Percentiles rank a stretch among this genome's conserved stretches.
Evolutionary conservation across 1,140 invertebrate genomes (phyloP).

Genomic region (Ladona fulva): DNA sequence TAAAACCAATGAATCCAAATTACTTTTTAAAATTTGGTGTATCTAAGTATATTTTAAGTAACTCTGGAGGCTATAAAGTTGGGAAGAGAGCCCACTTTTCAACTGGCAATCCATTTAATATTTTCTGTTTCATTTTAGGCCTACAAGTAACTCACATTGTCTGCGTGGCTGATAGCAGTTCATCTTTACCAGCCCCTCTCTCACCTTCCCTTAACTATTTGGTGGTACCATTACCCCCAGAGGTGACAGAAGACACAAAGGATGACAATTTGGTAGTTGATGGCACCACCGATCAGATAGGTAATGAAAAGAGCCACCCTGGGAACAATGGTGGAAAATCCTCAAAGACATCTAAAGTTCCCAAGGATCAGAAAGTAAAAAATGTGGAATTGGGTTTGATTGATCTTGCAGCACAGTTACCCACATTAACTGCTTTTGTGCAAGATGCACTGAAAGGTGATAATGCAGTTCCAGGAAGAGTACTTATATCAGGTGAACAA

Average conservation of each 20-base stretch:
- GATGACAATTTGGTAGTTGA: background rate
- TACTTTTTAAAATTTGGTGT: too few species aligned
- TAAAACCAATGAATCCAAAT: too few species aligned
- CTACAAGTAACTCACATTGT: slow-evolving; percentile 30
- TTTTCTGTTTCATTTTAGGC: background rate
- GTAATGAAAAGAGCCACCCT: background rate
- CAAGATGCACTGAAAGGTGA: background rate
- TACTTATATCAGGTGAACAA: slow-evolving; percentile 31
- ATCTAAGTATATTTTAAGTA: too few species aligned
- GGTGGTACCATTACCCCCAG: background rate
- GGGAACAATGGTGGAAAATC: background rate
- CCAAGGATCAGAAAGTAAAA: background rate
- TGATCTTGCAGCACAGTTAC: background rate
- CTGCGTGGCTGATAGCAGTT: slow-evolving; percentile 26
- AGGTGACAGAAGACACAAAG: background rate
- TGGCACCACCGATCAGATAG: background rate
- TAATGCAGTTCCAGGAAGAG: slow-evolving; percentile 9
- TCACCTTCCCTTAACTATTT: background rate
- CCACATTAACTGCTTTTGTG: background rate
- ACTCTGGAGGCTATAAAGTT: too few species aligned
- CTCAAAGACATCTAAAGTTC: background rate
- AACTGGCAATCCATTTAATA: background rate
- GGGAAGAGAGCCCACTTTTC: background rate
- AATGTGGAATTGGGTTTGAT: background rate
- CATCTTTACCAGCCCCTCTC: slow-evolving; percentile 15